Conservation (phyloP, 2,888 invertebrate species). For the Dryococelus australis region DNA sequence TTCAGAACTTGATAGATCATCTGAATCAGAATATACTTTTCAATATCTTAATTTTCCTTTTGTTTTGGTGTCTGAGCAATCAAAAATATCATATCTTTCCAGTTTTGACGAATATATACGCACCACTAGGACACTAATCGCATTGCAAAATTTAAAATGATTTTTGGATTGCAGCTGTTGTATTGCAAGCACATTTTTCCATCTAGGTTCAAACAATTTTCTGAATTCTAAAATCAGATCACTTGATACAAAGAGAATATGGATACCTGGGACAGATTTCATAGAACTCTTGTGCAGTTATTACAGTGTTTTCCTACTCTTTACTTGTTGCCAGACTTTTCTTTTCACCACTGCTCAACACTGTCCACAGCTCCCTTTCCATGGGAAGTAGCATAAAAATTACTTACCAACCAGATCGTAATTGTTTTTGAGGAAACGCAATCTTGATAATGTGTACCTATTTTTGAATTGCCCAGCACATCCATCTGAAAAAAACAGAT, state of each 20-base stretch:
- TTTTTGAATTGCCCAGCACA: no score
- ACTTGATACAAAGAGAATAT: background rate
- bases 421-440: no score
- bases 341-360: no score
- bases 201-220: background rate
- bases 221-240: background rate
- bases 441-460: no score
- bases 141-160: background rate
- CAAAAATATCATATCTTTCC: background rate
- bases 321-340: no score
- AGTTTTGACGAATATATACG: background rate
- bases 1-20: background rate
- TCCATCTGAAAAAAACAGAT: no score
- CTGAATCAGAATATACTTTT: background rate
- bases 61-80: background rate
- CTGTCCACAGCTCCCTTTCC: no score
- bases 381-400: no score
- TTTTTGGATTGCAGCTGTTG: background rate
- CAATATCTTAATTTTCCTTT: background rate
- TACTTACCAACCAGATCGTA: no score
- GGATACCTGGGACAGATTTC: background rate
- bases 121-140: background rate
- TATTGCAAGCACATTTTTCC: background rate
- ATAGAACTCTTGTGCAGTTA: no score
- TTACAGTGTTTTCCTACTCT: no score